A percentile compares a stretch with the other conserved stretches of the same genome.
Evolutionary conservation across 2,888 invertebrate genomes (phyloP).

Genomic region (Temnothorax rugatulus): DNA sequence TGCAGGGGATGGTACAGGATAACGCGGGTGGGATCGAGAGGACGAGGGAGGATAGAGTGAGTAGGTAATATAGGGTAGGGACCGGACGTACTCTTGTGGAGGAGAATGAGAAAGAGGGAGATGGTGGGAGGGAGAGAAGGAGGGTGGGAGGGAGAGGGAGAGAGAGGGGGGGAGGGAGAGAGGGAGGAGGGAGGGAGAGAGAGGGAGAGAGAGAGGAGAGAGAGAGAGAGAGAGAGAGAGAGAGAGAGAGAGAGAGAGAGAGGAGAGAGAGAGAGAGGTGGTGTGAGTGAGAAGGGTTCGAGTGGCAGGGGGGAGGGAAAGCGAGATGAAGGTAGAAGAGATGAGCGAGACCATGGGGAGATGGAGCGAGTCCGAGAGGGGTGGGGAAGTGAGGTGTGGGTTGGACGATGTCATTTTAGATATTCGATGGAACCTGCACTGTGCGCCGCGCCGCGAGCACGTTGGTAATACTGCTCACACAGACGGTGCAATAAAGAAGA

Average conservation of each 20-base stretch:
- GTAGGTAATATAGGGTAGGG: slow-evolving; percentile 28
- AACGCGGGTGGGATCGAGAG: slow-evolving; percentile 23
- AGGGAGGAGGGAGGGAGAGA: too few relatives aligned
- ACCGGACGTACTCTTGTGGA: slow-evolving; percentile 26
- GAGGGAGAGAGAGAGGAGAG: too few relatives aligned
- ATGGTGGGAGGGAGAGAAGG: too few relatives aligned
- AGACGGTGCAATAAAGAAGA: slow-evolving; percentile 49
- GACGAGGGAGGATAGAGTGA: slow-evolving; percentile 44
- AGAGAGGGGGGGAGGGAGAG: slow-evolving; percentile 47
- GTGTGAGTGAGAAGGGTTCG: slow-evolving; percentile 55
- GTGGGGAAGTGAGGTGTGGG: slow-evolving; percentile 18
- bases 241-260: rapidly evolving
- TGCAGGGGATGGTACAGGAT: slow-evolving; percentile 43
- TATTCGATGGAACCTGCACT: slow-evolving; percentile 55
- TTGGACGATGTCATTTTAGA: slow-evolving; percentile 57
- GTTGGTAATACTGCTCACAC: slow-evolving; percentile 45
- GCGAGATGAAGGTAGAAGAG: slow-evolving; percentile 49
- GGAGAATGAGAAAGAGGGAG: slow-evolving; percentile 27
- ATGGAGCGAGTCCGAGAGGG: slow-evolving; percentile 4
- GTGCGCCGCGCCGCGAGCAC: slow-evolving; percentile 26
- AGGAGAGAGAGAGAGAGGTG: slow-evolving; percentile 28
- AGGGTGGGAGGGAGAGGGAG: too few relatives aligned
- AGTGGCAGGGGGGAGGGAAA: slow-evolving; percentile 38
- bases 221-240: too few relatives aligned
- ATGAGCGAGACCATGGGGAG: slow-evolving; percentile 38